Conservation (phyloP, 2,888 invertebrate genomes). For the Tetragonisca angustula region DNA sequence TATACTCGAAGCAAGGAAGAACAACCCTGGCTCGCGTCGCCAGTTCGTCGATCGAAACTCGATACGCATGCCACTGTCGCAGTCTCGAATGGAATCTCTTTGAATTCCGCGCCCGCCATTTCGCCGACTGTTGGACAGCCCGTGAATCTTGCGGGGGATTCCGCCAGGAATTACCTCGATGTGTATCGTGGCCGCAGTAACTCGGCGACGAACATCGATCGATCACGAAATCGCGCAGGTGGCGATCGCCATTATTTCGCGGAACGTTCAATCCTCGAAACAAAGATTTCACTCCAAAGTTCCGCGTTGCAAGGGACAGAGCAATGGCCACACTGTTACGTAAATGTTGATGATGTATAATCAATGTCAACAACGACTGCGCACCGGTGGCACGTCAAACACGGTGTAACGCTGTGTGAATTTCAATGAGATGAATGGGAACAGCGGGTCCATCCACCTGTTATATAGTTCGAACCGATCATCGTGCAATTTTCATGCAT, state of each 20-base stretch:
- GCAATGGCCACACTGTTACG: too few relatives aligned
- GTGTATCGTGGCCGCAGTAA: not conserved
- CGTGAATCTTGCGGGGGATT: conserved; percentile 46
- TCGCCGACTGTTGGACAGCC: conserved; percentile 19
- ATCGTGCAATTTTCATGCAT: too few relatives aligned
- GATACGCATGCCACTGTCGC: conserved; percentile 25
- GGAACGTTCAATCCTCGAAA: not conserved
- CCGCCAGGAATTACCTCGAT: conserved; percentile 20
- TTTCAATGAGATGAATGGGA: too few relatives aligned
- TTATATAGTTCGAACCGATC: too few relatives aligned
- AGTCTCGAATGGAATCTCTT: conserved; percentile 19
- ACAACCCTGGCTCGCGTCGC: not conserved
- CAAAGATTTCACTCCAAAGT: not conserved
- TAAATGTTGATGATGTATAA: too few relatives aligned
- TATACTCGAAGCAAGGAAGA: conserved; percentile 1
- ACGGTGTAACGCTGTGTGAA: too few relatives aligned
- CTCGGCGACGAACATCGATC: not conserved
- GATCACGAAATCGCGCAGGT: not conserved
- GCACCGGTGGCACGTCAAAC: too few relatives aligned
- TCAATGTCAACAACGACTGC: too few relatives aligned
- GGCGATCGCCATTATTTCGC: not conserved
- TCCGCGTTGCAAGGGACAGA: too few relatives aligned
- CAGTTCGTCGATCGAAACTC: not conserved
- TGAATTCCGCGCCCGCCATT: conserved; percentile 34
- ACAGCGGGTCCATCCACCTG: too few relatives aligned